Evolutionary conservation across 2,797 vertebrate genomes (phyloP), one percentile per base, ranked within the genome.

Genomic region (Orientallactaga sibirica): DNA sequence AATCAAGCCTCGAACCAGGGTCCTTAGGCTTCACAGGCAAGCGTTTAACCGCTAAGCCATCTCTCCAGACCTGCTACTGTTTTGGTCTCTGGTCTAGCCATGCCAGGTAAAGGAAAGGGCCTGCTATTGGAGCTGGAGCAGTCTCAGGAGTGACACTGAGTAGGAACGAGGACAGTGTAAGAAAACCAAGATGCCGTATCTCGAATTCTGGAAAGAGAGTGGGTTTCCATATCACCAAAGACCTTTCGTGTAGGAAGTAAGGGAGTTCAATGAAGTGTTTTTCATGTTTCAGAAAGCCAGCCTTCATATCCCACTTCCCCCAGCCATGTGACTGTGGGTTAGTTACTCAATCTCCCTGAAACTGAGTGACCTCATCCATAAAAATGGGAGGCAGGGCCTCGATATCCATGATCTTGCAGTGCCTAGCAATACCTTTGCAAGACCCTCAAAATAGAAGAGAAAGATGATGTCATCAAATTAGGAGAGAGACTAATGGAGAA

Each of bases 71-170:
- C 70, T 43, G 18, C 86, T 29, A 3, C 5, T 27, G 3, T 43
- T 41, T 55, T 24, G 0, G 0, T 33, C 11, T 33, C 8, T 66
- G 19, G 25, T 24, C 68, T 52, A 4, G 1, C 0, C 12, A 52
- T 16, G 10, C 6, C 16, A 2, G 20, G 9, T 37, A 0, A 58
- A 41, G 37, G 24, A 43, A 22, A 80, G 43, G 22, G 14, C 25
- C 25, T 82, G 29, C 11, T n/a, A 29, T 12, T 43, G 25, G 52
- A 91, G 12, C 33, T n/a, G 27, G 16, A 14, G 4, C 18, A 48
- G 18, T 24, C 79, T 25, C 1, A 0, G 29, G 80, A 79, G n/a
- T 10, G 19, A 10, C 27, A 8, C 25, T 22, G 62, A 25, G 9
- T 1, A 14, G 27, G 25, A 78, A 48, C 0, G 0, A 78, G 55